These are phyloP conservation scores for Heliocidaris tuberculata DNA, from an alignment of 35 echinoderm and acorn worm genomes.

Conservation along the genomic window DNA sequence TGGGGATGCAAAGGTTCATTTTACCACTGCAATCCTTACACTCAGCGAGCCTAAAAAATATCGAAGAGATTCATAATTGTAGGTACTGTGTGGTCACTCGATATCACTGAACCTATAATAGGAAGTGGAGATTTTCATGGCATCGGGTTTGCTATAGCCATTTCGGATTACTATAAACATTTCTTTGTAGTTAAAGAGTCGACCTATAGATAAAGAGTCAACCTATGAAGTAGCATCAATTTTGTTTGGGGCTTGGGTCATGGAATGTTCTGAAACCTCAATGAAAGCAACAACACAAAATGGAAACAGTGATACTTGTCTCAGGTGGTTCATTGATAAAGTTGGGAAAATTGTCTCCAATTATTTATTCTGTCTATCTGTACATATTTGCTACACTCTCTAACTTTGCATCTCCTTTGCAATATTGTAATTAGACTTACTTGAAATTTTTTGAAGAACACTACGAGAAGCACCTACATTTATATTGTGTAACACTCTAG, in stretches of 20 bases:
- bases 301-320: neutral
- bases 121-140: neutral
- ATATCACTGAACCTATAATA: neutral
- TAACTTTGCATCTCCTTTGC: neutral
- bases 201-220: neutral
- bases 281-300: slow-evolving; percentile 18
- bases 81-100: neutral
- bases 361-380: too few relatives aligned
- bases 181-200: neutral
- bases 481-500: too few relatives aligned
- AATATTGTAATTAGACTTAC: neutral
- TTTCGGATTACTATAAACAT: neutral
- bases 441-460: slow-evolving; percentile 11
- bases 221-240: neutral
- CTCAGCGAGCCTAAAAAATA: neutral
- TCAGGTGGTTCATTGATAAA: neutral
- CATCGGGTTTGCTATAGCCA: neutral
- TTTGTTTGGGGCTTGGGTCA: neutral
- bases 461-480: neutral
- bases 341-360: neutral
- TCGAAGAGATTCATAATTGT: neutral
- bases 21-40: neutral
- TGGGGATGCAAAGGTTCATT: neutral
- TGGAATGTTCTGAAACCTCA: neutral
- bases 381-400: neutral